A percentile compares a stretch with the other conserved stretches of the same genome.
phyloP scores from a whole-genome alignment of 2,797 vertebrate species.

The Mormyrus proboscirostris region DNA sequence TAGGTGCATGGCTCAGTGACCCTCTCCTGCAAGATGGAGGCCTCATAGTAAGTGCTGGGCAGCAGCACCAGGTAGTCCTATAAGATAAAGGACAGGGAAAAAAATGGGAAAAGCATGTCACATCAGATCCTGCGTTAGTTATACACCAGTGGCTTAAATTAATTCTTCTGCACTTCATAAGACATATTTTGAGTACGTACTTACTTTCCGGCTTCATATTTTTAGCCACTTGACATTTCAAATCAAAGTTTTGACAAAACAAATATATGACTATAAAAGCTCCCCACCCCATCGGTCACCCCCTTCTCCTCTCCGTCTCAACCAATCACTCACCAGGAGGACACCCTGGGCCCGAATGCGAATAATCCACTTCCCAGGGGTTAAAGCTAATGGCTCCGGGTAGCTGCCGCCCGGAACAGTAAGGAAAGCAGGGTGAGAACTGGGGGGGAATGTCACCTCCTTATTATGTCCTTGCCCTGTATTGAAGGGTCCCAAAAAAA shows the following conservation, averaged over 20 bases:
- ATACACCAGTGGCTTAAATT: neutral
- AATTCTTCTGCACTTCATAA: neutral
- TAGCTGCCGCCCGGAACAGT: slow-evolving; percentile 77
- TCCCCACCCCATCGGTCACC: neutral
- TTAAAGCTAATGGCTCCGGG: slow-evolving; percentile 69
- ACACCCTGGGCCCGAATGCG: slow-evolving; percentile 74
- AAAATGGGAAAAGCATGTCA: neutral
- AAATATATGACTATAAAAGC: neutral
- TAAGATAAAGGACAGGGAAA: neutral
- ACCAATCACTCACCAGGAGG: slow-evolving; percentile 73
- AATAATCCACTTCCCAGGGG: slow-evolving; percentile 73
- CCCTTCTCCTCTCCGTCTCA: neutral
- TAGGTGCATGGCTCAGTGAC: slow-evolving; percentile 75
- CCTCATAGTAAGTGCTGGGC: slow-evolving; percentile 82
- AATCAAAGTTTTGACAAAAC: neutral
- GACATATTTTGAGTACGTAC: neutral
- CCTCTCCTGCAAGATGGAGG: slow-evolving; percentile 64
- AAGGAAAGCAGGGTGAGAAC: slow-evolving; percentile 73
- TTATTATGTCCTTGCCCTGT: slow-evolving; percentile 73
- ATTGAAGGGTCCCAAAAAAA: neutral
- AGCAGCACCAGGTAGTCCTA: slow-evolving; percentile 91
- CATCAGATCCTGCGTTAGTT: neutral
- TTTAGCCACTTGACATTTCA: neutral
- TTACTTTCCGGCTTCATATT: neutral
- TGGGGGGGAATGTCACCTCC: slow-evolving; percentile 75